These are phyloP conservation scores for Caenorhabditis wallacei DNA, from an alignment of 2,888 invertebrate species.

Conservation along the genomic window DNA sequence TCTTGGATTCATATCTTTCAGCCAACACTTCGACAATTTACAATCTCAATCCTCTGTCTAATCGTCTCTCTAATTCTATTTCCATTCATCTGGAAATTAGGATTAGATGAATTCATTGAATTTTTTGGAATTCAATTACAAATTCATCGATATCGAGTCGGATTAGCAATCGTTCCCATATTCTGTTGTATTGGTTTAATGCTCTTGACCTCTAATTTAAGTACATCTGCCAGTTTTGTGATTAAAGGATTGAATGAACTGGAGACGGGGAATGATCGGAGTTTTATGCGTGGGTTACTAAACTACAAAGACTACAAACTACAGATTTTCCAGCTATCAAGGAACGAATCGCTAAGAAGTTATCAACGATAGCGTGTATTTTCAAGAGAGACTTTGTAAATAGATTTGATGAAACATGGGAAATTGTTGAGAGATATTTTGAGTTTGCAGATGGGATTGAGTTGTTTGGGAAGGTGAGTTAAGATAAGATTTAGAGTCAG, in stretches of 20 bases:
- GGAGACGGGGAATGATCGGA: conserved; percentile 8
- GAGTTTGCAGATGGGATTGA: no score
- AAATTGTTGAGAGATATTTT: background rate
- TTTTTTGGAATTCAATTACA: background rate
- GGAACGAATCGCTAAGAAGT: background rate
- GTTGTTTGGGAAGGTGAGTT: no score
- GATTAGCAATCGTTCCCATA: conserved; percentile 23
- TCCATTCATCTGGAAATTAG: conserved; percentile 14
- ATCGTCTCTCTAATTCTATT: conserved; percentile 21
- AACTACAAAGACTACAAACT: background rate
- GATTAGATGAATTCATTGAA: background rate
- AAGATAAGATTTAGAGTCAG: no score
- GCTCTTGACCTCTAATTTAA: conserved; percentile 5
- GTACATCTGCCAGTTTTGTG: background rate
- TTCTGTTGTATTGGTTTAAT: conserved; percentile 19
- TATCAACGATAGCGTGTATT: no score
- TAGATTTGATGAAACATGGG: no score
- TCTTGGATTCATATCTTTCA: background rate
- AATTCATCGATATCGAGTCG: conserved; percentile 13
- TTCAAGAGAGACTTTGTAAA: no score
- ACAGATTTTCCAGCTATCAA: conserved; percentile 8
- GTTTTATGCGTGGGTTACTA: conserved; percentile 40
- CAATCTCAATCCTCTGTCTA: conserved; percentile 19
- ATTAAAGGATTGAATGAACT: background rate
- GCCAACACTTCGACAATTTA: conserved; percentile 15